phyloP scores from a whole-genome alignment of 2,113 vertebrate genomes.

The Scalopus aquaticus region DNA sequence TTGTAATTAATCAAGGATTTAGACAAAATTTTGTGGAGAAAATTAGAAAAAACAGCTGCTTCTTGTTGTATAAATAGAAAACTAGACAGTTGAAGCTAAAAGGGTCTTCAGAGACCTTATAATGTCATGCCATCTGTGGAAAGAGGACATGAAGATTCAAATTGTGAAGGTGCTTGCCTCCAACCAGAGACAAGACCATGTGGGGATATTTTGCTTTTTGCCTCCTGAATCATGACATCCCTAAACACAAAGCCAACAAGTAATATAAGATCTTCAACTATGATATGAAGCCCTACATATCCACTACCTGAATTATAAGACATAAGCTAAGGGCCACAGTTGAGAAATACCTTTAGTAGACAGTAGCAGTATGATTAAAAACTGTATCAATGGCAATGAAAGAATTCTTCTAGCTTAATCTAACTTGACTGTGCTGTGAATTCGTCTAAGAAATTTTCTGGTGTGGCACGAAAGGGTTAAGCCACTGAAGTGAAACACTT shows the following conservation, averaged over 20 bases:
- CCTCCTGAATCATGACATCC: not conserved
- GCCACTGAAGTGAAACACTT: slow-evolving; percentile 77
- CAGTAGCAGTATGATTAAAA: not conserved
- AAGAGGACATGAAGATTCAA: not conserved
- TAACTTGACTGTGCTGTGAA: not conserved
- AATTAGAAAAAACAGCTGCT: not conserved
- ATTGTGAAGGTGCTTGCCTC: not conserved
- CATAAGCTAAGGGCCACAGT: not conserved
- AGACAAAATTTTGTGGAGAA: not conserved
- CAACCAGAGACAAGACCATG: not conserved
- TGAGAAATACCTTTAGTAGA: not conserved
- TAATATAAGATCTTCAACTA: not conserved
- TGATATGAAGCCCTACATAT: not conserved
- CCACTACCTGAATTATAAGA: not conserved
- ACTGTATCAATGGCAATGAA: slow-evolving; percentile 8
- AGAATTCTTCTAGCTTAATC: not conserved
- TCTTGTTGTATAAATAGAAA: not conserved
- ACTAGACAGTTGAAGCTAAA: not conserved
- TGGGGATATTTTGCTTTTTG: not conserved
- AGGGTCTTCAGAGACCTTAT: not conserved
- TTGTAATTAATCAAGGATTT: not conserved
- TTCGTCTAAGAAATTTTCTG: slow-evolving; percentile 7
- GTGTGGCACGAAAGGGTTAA: slow-evolving; percentile 83
- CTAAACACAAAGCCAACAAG: not conserved
- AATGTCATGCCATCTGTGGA: not conserved